Percentiles rank a stretch among this genome's conserved stretches.
Conservation (phyloP, 2,888 invertebrate genomes). For the Hirtodrosophila trivittata region DNA sequence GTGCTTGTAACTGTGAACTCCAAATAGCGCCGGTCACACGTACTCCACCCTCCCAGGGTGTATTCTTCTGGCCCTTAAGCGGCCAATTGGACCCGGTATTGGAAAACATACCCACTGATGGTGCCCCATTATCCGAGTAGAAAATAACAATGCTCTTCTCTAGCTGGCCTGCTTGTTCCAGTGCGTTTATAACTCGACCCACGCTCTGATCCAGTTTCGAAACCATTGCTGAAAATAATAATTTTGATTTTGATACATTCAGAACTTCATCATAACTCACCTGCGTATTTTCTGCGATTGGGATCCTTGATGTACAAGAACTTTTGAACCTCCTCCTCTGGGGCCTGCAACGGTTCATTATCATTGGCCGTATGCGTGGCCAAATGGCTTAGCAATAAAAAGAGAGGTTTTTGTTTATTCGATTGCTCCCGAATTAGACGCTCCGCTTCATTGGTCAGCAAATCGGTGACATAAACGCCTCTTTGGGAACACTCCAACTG, state of each 20-base stretch:
- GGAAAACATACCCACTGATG: constrained; percentile 88
- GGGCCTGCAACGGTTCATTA: constrained; percentile 89
- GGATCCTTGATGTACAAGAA: constrained; percentile 88
- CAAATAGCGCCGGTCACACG: constrained; percentile 91
- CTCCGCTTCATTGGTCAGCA: constrained; percentile 88
- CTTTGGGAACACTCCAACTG: constrained; percentile 85
- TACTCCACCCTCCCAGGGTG: constrained; percentile 94
- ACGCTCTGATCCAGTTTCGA: constrained; percentile 93
- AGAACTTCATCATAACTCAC: too few relatives aligned
- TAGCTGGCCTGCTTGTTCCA: constrained; percentile 88
- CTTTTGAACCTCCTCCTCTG: constrained; percentile 88
- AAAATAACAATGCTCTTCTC: constrained; percentile 93
- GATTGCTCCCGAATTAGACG: constrained; percentile 85
- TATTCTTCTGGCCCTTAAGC: constrained; percentile 90
- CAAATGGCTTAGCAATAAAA: constrained; percentile 90
- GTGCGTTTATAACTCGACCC: constrained; percentile 89
- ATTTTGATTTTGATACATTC: not conserved
- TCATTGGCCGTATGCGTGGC: constrained; percentile 91
- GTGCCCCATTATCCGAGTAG: constrained; percentile 94
- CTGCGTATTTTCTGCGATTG: constrained; percentile 88
- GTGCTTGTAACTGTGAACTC: constrained; percentile 86
- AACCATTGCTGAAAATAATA: constrained; percentile 88
- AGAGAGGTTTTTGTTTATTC: constrained; percentile 86
- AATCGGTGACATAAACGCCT: constrained; percentile 88
- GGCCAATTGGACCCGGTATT: constrained; percentile 93